These are phyloP conservation scores for Hydraecia micacea DNA, from an alignment of 2,888 invertebrate genomes.

Conservation along the genomic window DNA sequence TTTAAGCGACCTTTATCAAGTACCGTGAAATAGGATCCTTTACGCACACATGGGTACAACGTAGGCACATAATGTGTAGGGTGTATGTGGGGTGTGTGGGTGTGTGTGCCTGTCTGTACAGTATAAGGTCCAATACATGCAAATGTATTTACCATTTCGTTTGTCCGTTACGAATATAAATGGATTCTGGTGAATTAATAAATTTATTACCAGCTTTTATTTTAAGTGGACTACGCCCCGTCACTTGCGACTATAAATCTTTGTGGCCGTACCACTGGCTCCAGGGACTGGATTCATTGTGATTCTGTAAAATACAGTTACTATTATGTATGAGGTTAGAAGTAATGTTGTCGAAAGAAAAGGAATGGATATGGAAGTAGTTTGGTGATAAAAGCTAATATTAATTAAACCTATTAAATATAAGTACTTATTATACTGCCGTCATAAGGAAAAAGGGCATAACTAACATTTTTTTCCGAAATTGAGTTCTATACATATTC, in stretches of 20 bases:
- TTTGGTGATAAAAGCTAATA: background rate
- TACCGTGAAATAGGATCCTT: slow-evolving; percentile 56
- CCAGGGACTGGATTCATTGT: slow-evolving; percentile 34
- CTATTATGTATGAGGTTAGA: background rate
- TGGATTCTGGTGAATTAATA: slow-evolving; percentile 76
- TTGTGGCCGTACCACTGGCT: slow-evolving; percentile 45
- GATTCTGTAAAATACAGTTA: slow-evolving; percentile 9
- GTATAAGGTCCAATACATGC: slow-evolving; percentile 64
- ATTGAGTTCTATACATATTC: too few species aligned
- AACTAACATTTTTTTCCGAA: too few species aligned
- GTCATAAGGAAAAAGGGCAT: too few species aligned
- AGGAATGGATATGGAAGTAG: background rate
- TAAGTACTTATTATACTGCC: too few species aligned
- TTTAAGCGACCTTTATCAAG: slow-evolving; percentile 42
- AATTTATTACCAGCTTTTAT: slow-evolving; percentile 78
- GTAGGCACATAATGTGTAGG: background rate
- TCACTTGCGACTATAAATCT: slow-evolving; percentile 73
- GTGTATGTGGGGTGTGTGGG: background rate
- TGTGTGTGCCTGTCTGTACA: slow-evolving; percentile 17
- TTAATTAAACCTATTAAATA: background rate
- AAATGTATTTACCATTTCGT: slow-evolving; percentile 69
- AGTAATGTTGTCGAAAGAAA: background rate
- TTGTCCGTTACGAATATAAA: slow-evolving; percentile 72
- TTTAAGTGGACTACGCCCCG: slow-evolving; percentile 72
- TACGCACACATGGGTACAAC: slow-evolving; percentile 21